phyloP scores from a whole-genome alignment of 2,888 invertebrate genomes.

The Troilus luridus region DNA sequence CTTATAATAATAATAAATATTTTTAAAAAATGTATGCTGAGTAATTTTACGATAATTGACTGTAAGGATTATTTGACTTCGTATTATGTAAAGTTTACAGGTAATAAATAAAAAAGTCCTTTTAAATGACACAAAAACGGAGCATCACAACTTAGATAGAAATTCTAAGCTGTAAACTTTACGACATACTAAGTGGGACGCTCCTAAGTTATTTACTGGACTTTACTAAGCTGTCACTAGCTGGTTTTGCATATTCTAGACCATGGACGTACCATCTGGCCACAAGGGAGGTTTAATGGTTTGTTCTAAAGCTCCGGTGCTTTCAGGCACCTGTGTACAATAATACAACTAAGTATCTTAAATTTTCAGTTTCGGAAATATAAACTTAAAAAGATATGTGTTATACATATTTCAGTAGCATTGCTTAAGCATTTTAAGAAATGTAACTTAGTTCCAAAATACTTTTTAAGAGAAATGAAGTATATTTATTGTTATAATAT shows the following conservation, averaged over 20 bases:
- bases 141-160: background rate
- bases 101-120: background rate
- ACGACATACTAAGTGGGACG: background rate
- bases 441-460: too few species aligned
- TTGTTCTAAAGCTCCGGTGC: background rate
- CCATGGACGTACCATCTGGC: background rate
- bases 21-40: too few species aligned
- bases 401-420: too few species aligned
- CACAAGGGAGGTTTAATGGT: background rate
- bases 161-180: slow-evolving; percentile 3
- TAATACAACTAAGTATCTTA: background rate
- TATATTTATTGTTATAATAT: too few species aligned
- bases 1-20: too few species aligned
- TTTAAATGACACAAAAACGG: background rate
- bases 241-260: slow-evolving; percentile 10
- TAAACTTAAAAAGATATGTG: too few species aligned
- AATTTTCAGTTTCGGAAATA: background rate
- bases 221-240: slow-evolving; percentile 20
- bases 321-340: background rate
- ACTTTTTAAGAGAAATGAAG: too few species aligned
- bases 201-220: slow-evolving; percentile 12
- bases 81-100: background rate
- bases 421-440: too few species aligned
- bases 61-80: too few species aligned
- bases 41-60: too few species aligned